These are phyloP conservation scores for Autographa pulchrina DNA, from an alignment of 2,888 invertebrate species.

Conservation along the genomic window DNA sequence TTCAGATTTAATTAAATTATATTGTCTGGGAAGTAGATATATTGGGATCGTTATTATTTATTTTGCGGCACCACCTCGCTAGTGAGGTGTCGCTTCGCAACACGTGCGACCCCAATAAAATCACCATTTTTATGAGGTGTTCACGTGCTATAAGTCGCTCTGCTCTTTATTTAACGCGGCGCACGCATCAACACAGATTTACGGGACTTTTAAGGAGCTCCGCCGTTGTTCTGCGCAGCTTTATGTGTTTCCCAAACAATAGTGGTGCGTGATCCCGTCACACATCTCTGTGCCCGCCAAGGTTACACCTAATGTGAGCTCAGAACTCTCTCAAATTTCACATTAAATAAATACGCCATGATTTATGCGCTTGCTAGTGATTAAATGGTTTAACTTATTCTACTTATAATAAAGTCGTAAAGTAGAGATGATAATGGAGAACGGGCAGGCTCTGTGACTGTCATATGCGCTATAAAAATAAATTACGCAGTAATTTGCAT, in stretches of 20 bases:
- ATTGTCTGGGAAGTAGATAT: conserved; percentile 10
- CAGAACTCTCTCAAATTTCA: conserved; percentile 18
- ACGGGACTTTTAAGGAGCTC: conserved; percentile 62
- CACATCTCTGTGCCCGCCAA: conserved; percentile 45
- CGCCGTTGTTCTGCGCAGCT: conserved; percentile 62
- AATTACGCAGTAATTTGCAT: background rate
- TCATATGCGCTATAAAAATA: conserved; percentile 5
- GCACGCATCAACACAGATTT: conserved; percentile 71
- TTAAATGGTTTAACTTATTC: conserved; percentile 19
- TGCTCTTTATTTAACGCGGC: conserved; percentile 71
- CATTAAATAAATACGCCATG: conserved; percentile 13
- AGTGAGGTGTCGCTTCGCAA: conserved; percentile 54
- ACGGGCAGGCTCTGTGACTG: background rate
- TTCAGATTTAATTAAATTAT: conserved; percentile 14
- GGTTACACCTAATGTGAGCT: conserved; percentile 23
- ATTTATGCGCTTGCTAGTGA: conserved; percentile 18
- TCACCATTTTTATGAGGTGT: conserved; percentile 77
- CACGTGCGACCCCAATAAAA: conserved; percentile 74
- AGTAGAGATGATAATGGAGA: background rate
- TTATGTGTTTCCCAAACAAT: conserved; percentile 56
- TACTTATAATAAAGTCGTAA: background rate
- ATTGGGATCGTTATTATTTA: conserved; percentile 25
- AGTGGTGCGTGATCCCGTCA: conserved; percentile 53
- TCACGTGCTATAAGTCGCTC: conserved; percentile 71
- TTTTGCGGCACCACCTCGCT: conserved; percentile 36